Conservation (phyloP, 2,797 vertebrate genomes). For the Nyctalus aviator region DNA sequence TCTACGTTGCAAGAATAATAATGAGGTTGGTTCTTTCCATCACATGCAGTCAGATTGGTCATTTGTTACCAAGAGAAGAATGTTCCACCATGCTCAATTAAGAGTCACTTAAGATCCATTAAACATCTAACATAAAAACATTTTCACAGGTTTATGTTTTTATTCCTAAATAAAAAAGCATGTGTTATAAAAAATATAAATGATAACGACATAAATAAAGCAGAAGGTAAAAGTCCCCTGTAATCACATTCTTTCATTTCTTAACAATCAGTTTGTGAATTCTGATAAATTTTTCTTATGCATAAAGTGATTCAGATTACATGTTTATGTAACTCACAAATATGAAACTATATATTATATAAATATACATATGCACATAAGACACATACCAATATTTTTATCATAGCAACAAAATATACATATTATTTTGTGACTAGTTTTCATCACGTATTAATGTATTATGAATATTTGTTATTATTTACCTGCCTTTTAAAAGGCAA, state of each 20-base stretch:
- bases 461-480: background rate
- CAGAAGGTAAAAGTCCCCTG: background rate
- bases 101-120: constrained; percentile 31
- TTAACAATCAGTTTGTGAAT: constrained; percentile 42
- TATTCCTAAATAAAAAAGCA: constrained; percentile 12
- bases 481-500: background rate
- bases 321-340: background rate
- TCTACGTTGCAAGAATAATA: constrained; percentile 34
- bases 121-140: constrained; percentile 8
- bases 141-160: constrained; percentile 23
- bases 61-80: constrained; percentile 31
- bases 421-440: background rate
- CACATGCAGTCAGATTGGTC: background rate
- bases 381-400: background rate
- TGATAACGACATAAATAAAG: constrained; percentile 31
- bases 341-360: background rate
- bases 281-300: background rate
- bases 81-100: background rate
- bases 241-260: background rate
- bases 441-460: background rate
- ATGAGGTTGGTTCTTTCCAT: background rate
- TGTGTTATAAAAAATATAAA: background rate
- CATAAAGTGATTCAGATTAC: background rate
- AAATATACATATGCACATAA: background rate
- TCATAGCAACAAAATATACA: background rate